Base-by-base conservation (phyloP, 2,797 vertebrate species). In the Carapus acus region DNA sequence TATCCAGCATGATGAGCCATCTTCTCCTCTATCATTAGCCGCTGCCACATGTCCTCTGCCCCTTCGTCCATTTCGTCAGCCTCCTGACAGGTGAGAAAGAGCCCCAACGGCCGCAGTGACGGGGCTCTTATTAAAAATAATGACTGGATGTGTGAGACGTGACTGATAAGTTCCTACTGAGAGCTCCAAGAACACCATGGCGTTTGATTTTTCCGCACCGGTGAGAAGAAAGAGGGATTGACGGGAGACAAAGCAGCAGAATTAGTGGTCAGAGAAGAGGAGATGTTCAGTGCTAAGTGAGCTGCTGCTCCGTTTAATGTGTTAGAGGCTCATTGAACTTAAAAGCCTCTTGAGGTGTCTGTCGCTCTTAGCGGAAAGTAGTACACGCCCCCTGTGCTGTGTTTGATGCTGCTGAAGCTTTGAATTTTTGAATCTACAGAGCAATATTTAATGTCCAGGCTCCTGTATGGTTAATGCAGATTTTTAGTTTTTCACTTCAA, bases 91-190 rank as follows among this genome's bases (percentile, higher is more conserved):
- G 58, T 73, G 49, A 69, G 58, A 63, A 19, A 36, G 50, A 65
- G 60, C 47, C 56, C 61, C 58, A 38, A 14, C 3, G 69, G 76
- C 72, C 68, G 60, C 57, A 64, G 55, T 46, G 31, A n/a, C 47
- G 65, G 54, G 48, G 46, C 67, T 73, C 63, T 73, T 74, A 77
- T 79, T 81, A 77, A 75, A 79, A 77, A 61, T 78, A 81, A 83
- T 78, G 76, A 74, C 59, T 57, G 53, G 43, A 31, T 53, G 62
- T 68, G 55, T 69, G 70, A 62, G 62, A 69, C 58, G 54, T 78
- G 78, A 83, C 74, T 81, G 76, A 83, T 75, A 76, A 78, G 75
- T 56, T 36, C 18, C 29, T 20, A 51, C 4, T 72, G 73, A 77
- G 69, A 71, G 76, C 65, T 16, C 50, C 64, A 43, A 16, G 23